Evolutionary conservation across 2,888 invertebrate genomes (phyloP).

Genomic region (Sepioteuthis lessoniana): DNA sequence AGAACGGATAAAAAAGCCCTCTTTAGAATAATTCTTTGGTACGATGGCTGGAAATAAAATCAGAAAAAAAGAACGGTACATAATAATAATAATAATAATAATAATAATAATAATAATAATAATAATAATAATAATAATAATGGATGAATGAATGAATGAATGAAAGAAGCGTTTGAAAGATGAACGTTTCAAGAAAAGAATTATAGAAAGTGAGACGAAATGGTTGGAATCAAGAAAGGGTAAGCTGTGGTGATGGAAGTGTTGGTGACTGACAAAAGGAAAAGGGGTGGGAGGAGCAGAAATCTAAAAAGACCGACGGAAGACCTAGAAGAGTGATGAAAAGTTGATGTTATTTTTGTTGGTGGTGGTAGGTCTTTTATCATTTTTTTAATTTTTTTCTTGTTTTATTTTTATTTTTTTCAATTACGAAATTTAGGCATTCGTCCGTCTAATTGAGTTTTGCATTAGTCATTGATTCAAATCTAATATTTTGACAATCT

Average conservation of each 20-base stretch:
- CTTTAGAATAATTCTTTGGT: neutral
- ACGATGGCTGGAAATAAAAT: neutral
- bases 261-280: neutral
- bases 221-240: neutral
- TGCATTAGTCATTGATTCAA: neutral
- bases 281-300: neutral
- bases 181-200: neutral
- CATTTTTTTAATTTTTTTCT: neutral
- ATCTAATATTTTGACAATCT: constrained; percentile 23
- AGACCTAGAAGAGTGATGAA: neutral
- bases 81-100: constrained; percentile 5
- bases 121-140: constrained; percentile 11
- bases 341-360: neutral
- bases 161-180: neutral
- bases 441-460: constrained; percentile 5
- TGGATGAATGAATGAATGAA: neutral
- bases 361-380: neutral
- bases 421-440: neutral
- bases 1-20: neutral
- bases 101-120: constrained; percentile 16
- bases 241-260: neutral
- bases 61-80: neutral
- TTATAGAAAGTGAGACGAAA: neutral
- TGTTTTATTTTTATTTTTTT: neutral
- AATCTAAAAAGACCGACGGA: neutral